Percentiles rank a stretch among this genome's conserved stretches.
phyloP scores from a whole-genome alignment of 35 echinoderm and acorn worm species.

The Ophioderma brevispina region DNA sequence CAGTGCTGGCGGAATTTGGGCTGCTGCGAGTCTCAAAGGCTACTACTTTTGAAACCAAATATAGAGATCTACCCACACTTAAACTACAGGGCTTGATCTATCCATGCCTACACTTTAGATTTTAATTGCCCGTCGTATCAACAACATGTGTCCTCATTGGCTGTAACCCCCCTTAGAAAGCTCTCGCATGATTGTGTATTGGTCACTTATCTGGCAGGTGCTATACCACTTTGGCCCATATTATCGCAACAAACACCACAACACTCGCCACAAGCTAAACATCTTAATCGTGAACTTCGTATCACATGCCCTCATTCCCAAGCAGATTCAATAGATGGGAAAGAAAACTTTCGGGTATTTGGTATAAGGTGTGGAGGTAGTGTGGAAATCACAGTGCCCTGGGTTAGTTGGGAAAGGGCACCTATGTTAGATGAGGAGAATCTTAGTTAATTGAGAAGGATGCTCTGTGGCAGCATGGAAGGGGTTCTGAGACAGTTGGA shows the following conservation, averaged over 20 bases:
- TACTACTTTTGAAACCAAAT: constrained; percentile 29
- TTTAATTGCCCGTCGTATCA: constrained; percentile 38
- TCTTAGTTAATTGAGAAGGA: too few relatives aligned
- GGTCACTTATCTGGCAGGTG: not conserved
- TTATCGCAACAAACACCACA: constrained; percentile 3
- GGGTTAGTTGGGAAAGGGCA: too few relatives aligned
- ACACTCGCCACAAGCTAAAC: not conserved
- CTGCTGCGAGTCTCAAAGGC: constrained; percentile 29
- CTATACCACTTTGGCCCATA: not conserved
- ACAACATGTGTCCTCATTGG: constrained; percentile 19
- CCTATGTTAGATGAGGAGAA: too few relatives aligned
- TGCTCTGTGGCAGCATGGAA: too few relatives aligned
- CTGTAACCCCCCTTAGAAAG: not conserved
- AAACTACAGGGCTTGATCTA: constrained; percentile 43
- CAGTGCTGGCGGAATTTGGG: constrained; percentile 56
- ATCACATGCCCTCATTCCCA: constrained; percentile 21
- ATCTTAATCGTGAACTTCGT: not conserved
- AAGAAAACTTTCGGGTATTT: too few relatives aligned
- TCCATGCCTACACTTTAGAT: constrained; percentile 61
- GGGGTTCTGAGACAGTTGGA: too few relatives aligned
- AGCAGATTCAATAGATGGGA: constrained; percentile 39
- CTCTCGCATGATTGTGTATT: not conserved
- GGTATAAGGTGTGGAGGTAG: too few relatives aligned
- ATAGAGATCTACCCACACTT: not conserved
- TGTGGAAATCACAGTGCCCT: too few relatives aligned